These are phyloP conservation scores for Etheostoma perlongum DNA, from an alignment of 2,797 vertebrate genomes.

Conservation along the genomic window DNA sequence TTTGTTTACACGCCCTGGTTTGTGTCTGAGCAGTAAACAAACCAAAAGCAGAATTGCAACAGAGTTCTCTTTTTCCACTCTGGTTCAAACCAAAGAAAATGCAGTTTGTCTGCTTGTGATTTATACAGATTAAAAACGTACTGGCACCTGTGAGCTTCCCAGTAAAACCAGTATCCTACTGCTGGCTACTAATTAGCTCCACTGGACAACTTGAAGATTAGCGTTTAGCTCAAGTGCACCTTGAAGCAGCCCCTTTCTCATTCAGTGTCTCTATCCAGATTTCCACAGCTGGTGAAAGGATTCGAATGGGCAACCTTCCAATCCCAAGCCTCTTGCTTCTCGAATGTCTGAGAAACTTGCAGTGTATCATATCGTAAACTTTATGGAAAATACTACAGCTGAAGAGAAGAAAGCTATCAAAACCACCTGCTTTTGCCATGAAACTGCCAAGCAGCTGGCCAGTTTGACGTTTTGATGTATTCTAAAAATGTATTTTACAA, in stretches of 20 bases:
- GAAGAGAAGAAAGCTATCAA: conserved; percentile 12
- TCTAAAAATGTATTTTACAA: conserved; percentile 12
- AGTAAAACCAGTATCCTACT: conserved; percentile 49
- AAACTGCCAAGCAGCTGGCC: conserved; percentile 37
- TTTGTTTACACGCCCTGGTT: conserved; percentile 17
- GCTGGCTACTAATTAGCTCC: conserved; percentile 59
- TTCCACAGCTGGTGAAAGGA: conserved; percentile 58
- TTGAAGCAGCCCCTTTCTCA: conserved; percentile 50
- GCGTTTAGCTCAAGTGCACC: conserved; percentile 44
- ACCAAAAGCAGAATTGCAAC: conserved; percentile 6
- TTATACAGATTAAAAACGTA: not conserved
- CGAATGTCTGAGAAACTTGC: conserved; percentile 24
- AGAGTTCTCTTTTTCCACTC: not conserved
- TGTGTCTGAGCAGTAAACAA: conserved; percentile 16
- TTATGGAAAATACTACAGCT: conserved; percentile 37
- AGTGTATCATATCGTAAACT: conserved; percentile 17
- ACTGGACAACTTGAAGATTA: conserved; percentile 51
- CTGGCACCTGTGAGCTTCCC: conserved; percentile 30
- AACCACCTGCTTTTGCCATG: conserved; percentile 46
- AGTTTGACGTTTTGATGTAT: not conserved
- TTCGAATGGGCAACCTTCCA: conserved; percentile 50
- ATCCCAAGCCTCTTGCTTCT: conserved; percentile 26
- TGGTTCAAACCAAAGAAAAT: conserved; percentile 1
- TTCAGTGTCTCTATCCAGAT: conserved; percentile 45
- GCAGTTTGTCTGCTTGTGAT: not conserved